Evolutionary conservation across 1,140 invertebrate genomes (phyloP).

Genomic region (Drosophila nannoptera): DNA sequence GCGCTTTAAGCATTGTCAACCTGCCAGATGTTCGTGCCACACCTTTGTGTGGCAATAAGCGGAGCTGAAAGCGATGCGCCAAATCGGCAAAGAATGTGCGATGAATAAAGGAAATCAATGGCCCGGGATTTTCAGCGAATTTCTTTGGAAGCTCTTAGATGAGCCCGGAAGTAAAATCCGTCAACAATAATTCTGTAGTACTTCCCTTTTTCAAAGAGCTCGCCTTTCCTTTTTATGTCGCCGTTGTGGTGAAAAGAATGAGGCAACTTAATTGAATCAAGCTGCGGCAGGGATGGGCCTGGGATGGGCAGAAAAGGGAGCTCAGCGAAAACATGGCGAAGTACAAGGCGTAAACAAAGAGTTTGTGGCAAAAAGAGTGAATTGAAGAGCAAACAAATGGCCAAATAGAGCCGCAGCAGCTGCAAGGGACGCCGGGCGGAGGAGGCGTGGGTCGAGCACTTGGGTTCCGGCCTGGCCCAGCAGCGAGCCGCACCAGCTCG

Average conservation of each 20-base stretch:
- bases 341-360: slow-evolving; percentile 28
- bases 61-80: slow-evolving; percentile 27
- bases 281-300: slow-evolving; percentile 40
- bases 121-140: no score
- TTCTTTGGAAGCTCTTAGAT: no score
- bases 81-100: slow-evolving; percentile 9
- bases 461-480: slow-evolving; percentile 35
- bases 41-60: slow-evolving; percentile 11
- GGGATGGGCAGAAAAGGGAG: slow-evolving; percentile 40
- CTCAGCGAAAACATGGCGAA: slow-evolving; percentile 27
- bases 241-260: slow-evolving; percentile 62
- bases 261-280: slow-evolving; percentile 73
- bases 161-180: no score
- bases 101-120: slow-evolving; percentile 19
- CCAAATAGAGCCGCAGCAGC: slow-evolving; percentile 16
- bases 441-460: slow-evolving; percentile 1
- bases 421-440: neutral
- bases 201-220: no score
- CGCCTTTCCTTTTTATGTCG: no score
- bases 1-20: slow-evolving; percentile 47
- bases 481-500: slow-evolving; percentile 50
- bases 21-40: slow-evolving; percentile 36
- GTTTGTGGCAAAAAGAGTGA: slow-evolving; percentile 49
- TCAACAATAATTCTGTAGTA: no score
- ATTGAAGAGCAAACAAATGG: slow-evolving; percentile 75